Percentiles rank a stretch among this genome's conserved stretches.
Evolutionary conservation across 2,797 vertebrate species (phyloP).

Genomic region (Arremon brunneinucha): DNA sequence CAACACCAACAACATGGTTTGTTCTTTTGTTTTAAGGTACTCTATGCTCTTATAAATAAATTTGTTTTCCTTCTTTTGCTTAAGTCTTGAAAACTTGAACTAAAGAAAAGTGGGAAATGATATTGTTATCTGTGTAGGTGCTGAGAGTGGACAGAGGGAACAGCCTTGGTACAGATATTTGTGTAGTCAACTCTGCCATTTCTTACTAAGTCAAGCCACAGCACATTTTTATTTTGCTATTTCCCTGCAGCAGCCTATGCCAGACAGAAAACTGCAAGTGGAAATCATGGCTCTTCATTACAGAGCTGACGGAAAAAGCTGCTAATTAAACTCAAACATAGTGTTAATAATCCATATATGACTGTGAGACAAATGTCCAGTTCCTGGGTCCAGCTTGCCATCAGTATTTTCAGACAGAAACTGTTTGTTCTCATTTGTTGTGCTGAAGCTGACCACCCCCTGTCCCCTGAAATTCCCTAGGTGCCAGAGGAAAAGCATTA

Average conservation of each 20-base stretch:
- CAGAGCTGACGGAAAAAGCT: background rate
- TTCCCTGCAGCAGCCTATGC: background rate
- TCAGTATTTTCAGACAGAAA: background rate
- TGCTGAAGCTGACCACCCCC: background rate
- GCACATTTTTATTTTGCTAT: background rate
- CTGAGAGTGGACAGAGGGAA: background rate
- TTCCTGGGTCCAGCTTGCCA: background rate
- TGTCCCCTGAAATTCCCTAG: rapidly evolving
- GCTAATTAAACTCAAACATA: background rate
- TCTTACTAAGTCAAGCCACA: background rate
- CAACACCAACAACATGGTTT: background rate
- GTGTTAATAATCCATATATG: background rate
- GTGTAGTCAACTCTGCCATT: background rate
- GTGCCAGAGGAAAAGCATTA: background rate
- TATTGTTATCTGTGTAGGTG: background rate
- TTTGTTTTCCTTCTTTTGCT: background rate
- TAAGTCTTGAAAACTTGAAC: background rate
- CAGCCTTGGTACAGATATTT: background rate
- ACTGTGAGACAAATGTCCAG: background rate
- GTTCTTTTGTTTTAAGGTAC: background rate
- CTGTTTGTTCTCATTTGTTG: background rate
- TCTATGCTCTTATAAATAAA: background rate
- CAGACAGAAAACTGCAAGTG: background rate
- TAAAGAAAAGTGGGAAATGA: background rate
- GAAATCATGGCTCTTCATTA: background rate